Evolutionary conservation across 30 jellyfish, hydroid and myxozoan genomes (phyloP).

Genomic region (Aurelia aurita complex sp. Pacific): DNA sequence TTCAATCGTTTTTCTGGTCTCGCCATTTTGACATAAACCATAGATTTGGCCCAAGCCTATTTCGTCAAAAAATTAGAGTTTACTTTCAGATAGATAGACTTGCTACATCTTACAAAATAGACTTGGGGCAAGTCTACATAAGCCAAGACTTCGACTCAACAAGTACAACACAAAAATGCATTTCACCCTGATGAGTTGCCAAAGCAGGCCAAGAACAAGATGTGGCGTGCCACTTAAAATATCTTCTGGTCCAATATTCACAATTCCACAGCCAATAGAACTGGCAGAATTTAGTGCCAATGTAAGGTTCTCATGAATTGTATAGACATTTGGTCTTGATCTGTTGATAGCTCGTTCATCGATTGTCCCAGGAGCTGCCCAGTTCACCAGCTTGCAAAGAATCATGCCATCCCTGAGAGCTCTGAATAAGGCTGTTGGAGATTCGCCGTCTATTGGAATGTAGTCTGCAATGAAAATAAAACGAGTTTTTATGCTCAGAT

Average conservation of each 20-base stretch:
- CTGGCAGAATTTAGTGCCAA: constrained; percentile 79
- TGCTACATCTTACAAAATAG: too few relatives aligned
- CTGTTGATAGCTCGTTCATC: constrained; percentile 89
- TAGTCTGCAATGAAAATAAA: constrained; percentile 12
- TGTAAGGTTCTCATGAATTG: constrained; percentile 70
- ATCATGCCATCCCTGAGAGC: constrained; percentile 70
- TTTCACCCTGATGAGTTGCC: constrained; percentile 86
- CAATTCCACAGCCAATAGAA: constrained; percentile 76
- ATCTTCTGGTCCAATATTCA: constrained; percentile 81
- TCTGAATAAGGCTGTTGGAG: constrained; percentile 43
- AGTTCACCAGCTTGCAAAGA: constrained; percentile 76
- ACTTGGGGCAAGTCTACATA: too few relatives aligned
- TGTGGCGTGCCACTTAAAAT: constrained; percentile 56
- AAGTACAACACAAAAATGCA: background rate
- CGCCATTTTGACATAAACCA: too few relatives aligned
- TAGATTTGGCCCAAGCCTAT: too few relatives aligned
- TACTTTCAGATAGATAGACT: too few relatives aligned
- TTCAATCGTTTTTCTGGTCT: too few relatives aligned
- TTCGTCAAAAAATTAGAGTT: too few relatives aligned
- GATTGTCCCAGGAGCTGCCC: constrained; percentile 63
- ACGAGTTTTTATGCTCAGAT: background rate
- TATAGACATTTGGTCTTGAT: constrained; percentile 49
- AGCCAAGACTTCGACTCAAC: background rate
- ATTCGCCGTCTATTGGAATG: constrained; percentile 34
- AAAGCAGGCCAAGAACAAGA: constrained; percentile 76